Percentiles rank a stretch among this genome's conserved stretches.
These are phyloP conservation scores for Solea solea DNA, from an alignment of 2,113 vertebrate species.

Conservation along the genomic window DNA sequence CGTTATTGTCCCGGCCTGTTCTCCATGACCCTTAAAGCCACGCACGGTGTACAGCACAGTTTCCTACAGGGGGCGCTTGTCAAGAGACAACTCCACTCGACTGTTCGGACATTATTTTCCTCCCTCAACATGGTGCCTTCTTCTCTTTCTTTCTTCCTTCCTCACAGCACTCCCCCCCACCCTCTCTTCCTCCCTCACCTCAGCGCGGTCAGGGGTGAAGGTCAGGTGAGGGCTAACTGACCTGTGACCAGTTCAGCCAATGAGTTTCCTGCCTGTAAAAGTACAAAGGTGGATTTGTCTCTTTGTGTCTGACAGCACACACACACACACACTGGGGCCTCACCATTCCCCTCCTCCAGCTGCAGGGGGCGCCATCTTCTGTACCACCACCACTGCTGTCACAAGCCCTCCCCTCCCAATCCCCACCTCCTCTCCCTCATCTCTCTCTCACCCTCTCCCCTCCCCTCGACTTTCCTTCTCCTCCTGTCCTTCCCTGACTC, in stretches of 20 bases:
- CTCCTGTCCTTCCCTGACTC: constrained; percentile 2
- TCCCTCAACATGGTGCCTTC: constrained; percentile 4
- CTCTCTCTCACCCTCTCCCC: constrained; percentile 1
- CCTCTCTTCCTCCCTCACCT: background rate
- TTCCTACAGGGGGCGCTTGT: constrained; percentile 28
- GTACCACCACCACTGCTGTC: background rate
- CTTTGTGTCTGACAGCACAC: constrained; percentile 56
- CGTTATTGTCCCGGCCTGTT: constrained; percentile 44
- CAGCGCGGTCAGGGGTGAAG: background rate
- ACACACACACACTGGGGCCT: constrained; percentile 5
- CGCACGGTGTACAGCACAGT: constrained; percentile 14
- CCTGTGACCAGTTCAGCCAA: constrained; percentile 29
- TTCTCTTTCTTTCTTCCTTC: too few species aligned
- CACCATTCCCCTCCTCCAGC: constrained; percentile 25
- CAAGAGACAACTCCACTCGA: background rate
- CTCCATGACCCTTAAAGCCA: constrained; percentile 37
- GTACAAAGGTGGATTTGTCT: constrained; percentile 32
- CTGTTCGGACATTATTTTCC: background rate
- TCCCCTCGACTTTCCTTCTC: constrained; percentile 6
- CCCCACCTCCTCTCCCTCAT: background rate
- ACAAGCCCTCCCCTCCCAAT: background rate
- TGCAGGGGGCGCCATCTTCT: constrained; percentile 58
- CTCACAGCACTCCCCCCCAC: too few species aligned
- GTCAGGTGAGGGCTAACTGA: constrained; percentile 31
- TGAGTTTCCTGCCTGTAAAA: constrained; percentile 16